Evolutionary conservation across 2,113 vertebrate genomes (phyloP), one percentile per base, ranked within the genome.

Genomic region (Tichodroma muraria): DNA sequence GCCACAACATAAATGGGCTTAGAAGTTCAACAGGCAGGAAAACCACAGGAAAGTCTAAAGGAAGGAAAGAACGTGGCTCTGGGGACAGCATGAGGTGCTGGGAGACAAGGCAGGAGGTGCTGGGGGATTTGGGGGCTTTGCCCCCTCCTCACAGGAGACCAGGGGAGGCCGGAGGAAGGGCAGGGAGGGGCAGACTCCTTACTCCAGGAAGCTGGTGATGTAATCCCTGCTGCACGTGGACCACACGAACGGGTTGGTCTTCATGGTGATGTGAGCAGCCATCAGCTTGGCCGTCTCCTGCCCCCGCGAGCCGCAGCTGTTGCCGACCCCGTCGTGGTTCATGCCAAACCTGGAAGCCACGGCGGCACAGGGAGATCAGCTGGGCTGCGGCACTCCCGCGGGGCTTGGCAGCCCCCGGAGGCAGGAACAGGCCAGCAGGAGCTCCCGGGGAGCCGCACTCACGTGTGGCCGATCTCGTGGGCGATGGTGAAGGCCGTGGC

Each of bases 391-490:
- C 61, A 13, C 33, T 3, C 17, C 38, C 10, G 53, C 24, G 9
- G 60, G 17, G 44, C 22, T 10, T 52, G 15, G 3, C 28, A 52
- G 60, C 25, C 63, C 30, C 69, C 5, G 21, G 2, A 9, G 53
- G 47, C 35, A n/a, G 73, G n/a, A 44, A 24, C 5, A 31, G 15
- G 11, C 7, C 69, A 21, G 30, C 16, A 33, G 33, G 30, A 2
- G 85, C 21, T 2, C 2, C 31, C 10, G 19, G 49, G 63, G 15
- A 18, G 8, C 23, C 16, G 75, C 25, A 95, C 99, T 99, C 97
- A 99, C 99, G 99, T 99, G 98, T 99, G 99, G 96, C 99, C 99
- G 1, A 99, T 99, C 98, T 99, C 99, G 1, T 99, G 99, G 89
- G 99, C 99, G 15, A 99, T 99, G 90, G 99, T 99, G 98, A 99